Evolutionary conservation across 2,888 invertebrate species (phyloP).

Genomic region (Drosophila flavopinicola): DNA sequence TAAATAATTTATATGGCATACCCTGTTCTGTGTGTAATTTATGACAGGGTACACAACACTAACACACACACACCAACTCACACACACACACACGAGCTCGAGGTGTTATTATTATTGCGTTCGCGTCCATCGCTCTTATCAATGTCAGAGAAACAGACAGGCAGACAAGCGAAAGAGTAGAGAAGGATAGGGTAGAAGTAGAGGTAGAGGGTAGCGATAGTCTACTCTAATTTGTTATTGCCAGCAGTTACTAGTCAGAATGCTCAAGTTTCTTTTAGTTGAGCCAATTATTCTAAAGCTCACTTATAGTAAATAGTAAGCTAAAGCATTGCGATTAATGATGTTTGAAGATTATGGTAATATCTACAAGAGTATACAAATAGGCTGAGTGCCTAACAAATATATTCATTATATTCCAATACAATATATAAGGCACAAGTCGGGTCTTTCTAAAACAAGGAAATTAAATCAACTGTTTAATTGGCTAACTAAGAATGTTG

Average conservation of each 20-base stretch:
- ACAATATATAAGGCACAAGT: too few species aligned
- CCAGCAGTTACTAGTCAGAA: not conserved
- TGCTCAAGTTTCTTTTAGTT: conserved; percentile 26
- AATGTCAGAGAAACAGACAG: conserved; percentile 26
- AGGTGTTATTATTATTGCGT: conserved; percentile 69
- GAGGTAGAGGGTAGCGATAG: not conserved
- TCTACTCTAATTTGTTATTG: conserved; percentile 9
- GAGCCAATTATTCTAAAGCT: conserved; percentile 11
- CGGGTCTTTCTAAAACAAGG: too few species aligned
- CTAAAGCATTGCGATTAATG: not conserved
- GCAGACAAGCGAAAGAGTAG: not conserved
- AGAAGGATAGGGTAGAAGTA: not conserved
- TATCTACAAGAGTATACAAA: too few species aligned
- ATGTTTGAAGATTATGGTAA: too few species aligned
- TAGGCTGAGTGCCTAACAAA: too few species aligned
- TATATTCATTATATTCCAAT: too few species aligned
- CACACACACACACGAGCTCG: conserved; percentile 11
- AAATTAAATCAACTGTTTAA: too few species aligned
- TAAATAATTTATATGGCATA: conserved; percentile 77
- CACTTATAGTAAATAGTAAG: not conserved
- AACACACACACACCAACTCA: conserved; percentile 1
- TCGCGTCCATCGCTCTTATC: conserved; percentile 48
- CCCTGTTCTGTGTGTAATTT: conserved; percentile 73
- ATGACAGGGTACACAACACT: conserved; percentile 60
- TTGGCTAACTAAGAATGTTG: too few species aligned